Evolutionary conservation across 2,888 invertebrate species (phyloP).

Genomic region (Aphodius sticticus): DNA sequence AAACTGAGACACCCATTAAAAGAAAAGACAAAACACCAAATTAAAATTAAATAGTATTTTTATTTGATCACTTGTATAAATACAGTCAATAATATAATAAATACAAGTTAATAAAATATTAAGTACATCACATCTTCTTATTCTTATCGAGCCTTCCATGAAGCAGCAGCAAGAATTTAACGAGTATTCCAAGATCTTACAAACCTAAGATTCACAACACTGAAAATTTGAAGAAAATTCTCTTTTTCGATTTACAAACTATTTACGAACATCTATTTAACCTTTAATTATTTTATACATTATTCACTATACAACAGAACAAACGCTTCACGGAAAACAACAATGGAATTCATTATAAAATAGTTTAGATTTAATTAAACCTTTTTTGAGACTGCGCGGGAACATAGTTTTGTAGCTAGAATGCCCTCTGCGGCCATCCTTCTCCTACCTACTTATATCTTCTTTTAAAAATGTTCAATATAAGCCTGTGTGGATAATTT

Average conservation of each 20-base stretch:
- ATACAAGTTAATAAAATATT: slow-evolving; percentile 58
- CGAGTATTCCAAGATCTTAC: slow-evolving; percentile 15
- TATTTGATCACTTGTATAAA: slow-evolving; percentile 45
- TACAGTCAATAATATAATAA: slow-evolving; percentile 55
- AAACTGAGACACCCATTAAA: slow-evolving; percentile 13
- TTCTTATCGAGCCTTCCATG: slow-evolving; percentile 36
- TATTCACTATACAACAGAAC: background rate
- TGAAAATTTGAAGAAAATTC: background rate
- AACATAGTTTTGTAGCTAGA: no score
- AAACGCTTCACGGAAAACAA: slow-evolving; percentile 38
- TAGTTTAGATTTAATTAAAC: background rate
- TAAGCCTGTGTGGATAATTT: background rate
- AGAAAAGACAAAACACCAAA: background rate
- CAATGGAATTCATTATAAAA: slow-evolving; percentile 18
- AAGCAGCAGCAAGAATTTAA: slow-evolving; percentile 29
- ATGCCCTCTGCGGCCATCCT: no score
- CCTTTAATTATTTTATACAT: background rate
- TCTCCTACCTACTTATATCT: no score
- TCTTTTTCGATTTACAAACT: background rate
- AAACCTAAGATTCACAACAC: slow-evolving; percentile 21
- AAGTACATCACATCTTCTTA: slow-evolving; percentile 58
- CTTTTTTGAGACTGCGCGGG: slow-evolving; percentile 5
- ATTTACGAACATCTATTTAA: background rate
- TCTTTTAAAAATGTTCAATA: background rate
- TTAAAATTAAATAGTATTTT: slow-evolving; percentile 18